Evolutionary conservation across 2,888 invertebrate species (phyloP).

Genomic region (Mythimna albipuncta): DNA sequence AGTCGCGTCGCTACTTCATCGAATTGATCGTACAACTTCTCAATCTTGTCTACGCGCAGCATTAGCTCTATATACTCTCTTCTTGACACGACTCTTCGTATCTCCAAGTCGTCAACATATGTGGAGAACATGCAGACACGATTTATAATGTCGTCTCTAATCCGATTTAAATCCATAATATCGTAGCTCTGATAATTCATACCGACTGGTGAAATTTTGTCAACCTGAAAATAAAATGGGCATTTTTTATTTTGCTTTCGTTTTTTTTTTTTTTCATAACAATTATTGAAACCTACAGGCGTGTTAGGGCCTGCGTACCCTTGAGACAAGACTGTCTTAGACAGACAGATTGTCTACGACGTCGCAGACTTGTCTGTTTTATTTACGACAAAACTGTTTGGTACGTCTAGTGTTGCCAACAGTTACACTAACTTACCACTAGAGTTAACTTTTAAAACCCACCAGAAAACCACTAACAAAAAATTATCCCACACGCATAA

Average conservation of each 20-base stretch:
- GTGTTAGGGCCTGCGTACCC: no score
- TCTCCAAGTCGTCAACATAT: not conserved
- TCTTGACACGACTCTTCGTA: no score
- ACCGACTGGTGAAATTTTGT: not conserved
- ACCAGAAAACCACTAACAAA: no score
- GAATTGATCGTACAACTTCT: not conserved
- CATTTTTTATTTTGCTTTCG: not conserved
- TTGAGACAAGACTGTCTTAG: no score
- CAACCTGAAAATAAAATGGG: not conserved
- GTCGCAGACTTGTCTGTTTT: no score
- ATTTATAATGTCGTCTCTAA: not conserved
- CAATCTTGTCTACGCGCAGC: not conserved
- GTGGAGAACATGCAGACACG: not conserved
- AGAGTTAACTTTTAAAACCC: no score
- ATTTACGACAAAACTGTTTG: no score
- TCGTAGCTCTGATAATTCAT: not conserved
- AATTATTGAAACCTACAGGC: no score
- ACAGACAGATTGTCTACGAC: no score
- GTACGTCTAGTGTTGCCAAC: no score
- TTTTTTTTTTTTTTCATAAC: not conserved
- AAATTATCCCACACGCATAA: no score
- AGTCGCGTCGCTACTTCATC: not conserved
- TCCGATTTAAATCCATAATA: not conserved
- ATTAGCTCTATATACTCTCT: not conserved
- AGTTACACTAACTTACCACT: no score